These are phyloP conservation scores for Myopa testacea DNA, from an alignment of 2,888 invertebrate species.

Conservation along the genomic window DNA sequence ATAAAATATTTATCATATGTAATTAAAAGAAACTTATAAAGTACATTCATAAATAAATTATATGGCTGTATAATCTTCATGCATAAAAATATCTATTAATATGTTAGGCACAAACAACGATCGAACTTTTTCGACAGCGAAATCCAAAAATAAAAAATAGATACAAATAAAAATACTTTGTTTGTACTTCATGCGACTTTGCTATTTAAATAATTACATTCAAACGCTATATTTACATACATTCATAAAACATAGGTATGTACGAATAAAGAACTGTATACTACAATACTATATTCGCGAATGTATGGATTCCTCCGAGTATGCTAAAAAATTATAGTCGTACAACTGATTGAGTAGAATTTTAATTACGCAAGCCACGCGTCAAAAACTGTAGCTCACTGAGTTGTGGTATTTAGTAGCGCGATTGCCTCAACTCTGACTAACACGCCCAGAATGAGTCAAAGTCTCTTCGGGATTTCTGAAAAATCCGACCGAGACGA, in stretches of 20 bases:
- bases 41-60: background rate
- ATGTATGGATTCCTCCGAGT: background rate
- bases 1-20: no score
- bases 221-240: background rate
- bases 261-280: background rate
- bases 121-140: slow-evolving; percentile 18
- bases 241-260: background rate
- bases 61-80: slow-evolving; percentile 4
- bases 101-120: slow-evolving; percentile 6
- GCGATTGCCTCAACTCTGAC: no score
- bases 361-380: slow-evolving; percentile 41
- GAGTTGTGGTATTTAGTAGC: background rate
- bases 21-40: no score
- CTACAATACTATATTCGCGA: background rate
- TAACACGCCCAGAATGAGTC: no score
- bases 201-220: background rate
- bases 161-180: background rate
- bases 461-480: no score
- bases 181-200: background rate
- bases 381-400: background rate
- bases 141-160: slow-evolving; percentile 25
- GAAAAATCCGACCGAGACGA: no score
- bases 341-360: background rate
- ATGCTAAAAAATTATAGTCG: background rate
- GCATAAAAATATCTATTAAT: slow-evolving; percentile 13